Conservation (phyloP, 2,888 invertebrate genomes). For the Malacosoma neustria region DNA sequence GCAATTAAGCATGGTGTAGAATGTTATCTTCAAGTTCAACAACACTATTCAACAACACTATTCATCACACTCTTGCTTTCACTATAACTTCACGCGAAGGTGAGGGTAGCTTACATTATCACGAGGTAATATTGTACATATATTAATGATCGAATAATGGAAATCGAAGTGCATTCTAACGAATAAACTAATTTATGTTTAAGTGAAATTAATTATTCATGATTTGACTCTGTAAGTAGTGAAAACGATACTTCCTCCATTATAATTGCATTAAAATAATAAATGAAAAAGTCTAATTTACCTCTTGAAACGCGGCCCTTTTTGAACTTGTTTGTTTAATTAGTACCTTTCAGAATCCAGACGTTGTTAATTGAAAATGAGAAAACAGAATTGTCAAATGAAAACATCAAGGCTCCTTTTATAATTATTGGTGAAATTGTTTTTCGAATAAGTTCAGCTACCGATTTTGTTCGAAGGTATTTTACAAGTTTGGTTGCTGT, state of each 20-base stretch:
- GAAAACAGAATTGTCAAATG: constrained; percentile 18
- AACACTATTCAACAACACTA: too few species aligned
- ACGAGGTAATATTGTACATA: too few species aligned
- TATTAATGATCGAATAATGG: too few species aligned
- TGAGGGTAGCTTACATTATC: too few species aligned
- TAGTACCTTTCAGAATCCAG: neutral
- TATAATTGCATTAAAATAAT: neutral
- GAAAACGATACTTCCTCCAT: neutral
- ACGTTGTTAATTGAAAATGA: constrained; percentile 11
- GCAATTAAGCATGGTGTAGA: too few species aligned
- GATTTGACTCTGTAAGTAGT: neutral
- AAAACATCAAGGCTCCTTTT: constrained; percentile 14
- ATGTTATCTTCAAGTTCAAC: too few species aligned
- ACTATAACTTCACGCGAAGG: too few species aligned
- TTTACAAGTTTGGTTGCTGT: too few species aligned
- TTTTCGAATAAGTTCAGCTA: neutral
- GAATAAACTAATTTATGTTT: too few species aligned
- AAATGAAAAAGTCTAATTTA: neutral
- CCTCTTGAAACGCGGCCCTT: neutral
- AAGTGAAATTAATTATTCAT: too few species aligned
- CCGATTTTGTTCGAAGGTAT: neutral
- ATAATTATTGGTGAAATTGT: constrained; percentile 10
- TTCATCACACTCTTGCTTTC: too few species aligned
- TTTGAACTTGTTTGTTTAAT: neutral
- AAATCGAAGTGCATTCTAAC: too few species aligned